Evolutionary conservation across 2,113 vertebrate species (phyloP), one percentile per base, ranked within the genome.

Genomic region (Sander vitreus): DNA sequence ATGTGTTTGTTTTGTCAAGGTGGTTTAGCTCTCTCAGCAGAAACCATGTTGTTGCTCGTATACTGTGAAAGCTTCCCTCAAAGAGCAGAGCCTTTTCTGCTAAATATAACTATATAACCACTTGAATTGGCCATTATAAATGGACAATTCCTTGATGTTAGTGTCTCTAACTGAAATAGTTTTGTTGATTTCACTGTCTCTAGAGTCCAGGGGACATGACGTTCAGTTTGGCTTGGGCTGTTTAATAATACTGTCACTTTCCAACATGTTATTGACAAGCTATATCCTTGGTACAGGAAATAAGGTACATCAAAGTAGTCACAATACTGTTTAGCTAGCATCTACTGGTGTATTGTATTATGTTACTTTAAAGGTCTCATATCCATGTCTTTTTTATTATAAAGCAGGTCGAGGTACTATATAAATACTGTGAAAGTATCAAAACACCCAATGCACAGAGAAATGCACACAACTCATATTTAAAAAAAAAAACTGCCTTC

Each of bases 341-440:
- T 65, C 50, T 59, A 63, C 57, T 50, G 36, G 19, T 62, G 36
- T 45, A 33, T 76, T 39, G 18, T 30, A 53, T 72, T 66, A 33
- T 33, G 64, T 64, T 45, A 48, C 55, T 57, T 64, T 39, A 68
- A 33, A 33, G 33, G 33, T 33, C 33, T 5, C 33, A 33, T 33
- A 33, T 33, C 33, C 33, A 33, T 33, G 33, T 33, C 6, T 33
- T 33, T 33, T 33, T 33, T 33, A 33, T 33, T 33, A 33, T 33
- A 33, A 33, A 33, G 33, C 33, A 33, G 33, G 33, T 33, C 33
- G 33, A 33, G 6, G 33, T 33, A 6, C 33, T 33, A 6, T 33
- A 33, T 33, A 33, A 33, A 33, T 33, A 33, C 33, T 6, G 6
- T 6, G 33, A 33, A 33, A 33, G 33, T 33, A 33, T 33, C 33